phyloP scores from a whole-genome alignment of 37 sponge, comb jelly and placozoan species.

The Tethya wilhelma region DNA sequence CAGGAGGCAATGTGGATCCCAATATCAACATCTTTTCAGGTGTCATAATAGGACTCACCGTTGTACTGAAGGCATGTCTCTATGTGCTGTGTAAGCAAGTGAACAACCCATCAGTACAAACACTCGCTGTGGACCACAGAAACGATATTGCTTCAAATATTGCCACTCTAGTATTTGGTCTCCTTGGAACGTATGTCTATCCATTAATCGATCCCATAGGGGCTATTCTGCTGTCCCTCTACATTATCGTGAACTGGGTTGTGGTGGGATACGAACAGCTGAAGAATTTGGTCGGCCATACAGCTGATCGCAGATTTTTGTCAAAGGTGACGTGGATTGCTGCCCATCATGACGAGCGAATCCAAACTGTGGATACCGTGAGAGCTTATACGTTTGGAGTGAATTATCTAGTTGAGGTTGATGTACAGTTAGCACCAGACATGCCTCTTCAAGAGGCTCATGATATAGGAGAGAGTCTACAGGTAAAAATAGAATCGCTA shows the following conservation, averaged over 20 bases:
- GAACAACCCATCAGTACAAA: slow-evolving; percentile 52
- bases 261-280: slow-evolving; percentile 54
- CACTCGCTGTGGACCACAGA: slow-evolving; percentile 60
- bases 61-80: slow-evolving; percentile 34
- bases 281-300: slow-evolving; percentile 48
- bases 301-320: slow-evolving; percentile 42
- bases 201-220: slow-evolving; percentile 48
- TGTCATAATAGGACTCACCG: slow-evolving; percentile 34
- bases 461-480: slow-evolving; percentile 65
- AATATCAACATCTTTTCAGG: slow-evolving; percentile 48
- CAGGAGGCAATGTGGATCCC: slow-evolving; percentile 8
- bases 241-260: slow-evolving; percentile 66
- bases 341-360: slow-evolving; percentile 26
- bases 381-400: slow-evolving; percentile 64
- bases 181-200: slow-evolving; percentile 56
- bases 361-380: slow-evolving; percentile 57
- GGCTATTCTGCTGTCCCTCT: slow-evolving; percentile 49
- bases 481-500: slow-evolving; percentile 47
- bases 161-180: slow-evolving; percentile 54
- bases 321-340: slow-evolving; percentile 51
- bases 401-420: slow-evolving; percentile 60
- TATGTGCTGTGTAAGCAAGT: slow-evolving; percentile 45
- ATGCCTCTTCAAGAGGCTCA: slow-evolving; percentile 59
- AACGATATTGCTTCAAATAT: slow-evolving; percentile 54
- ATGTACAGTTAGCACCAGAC: slow-evolving; percentile 33